phyloP scores from a whole-genome alignment of 2,888 invertebrate species.

The Exocentrus adspersus region DNA sequence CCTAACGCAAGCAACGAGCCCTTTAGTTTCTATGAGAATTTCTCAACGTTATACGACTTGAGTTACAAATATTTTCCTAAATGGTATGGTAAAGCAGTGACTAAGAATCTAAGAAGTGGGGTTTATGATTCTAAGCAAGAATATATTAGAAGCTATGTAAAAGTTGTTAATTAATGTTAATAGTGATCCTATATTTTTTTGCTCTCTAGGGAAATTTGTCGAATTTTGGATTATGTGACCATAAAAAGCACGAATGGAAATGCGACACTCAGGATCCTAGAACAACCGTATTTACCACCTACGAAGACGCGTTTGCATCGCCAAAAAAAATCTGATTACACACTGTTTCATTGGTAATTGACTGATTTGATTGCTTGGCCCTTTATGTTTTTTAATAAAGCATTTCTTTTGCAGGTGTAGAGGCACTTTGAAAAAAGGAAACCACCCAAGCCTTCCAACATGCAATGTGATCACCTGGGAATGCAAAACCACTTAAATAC shows the following conservation, averaged over 20 bases:
- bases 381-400: no score
- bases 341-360: conserved; percentile 37
- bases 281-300: conserved; percentile 51
- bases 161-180: neutral
- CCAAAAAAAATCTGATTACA: conserved; percentile 62
- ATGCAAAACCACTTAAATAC: conserved; percentile 25
- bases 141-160: conserved; percentile 37
- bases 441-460: conserved; percentile 38
- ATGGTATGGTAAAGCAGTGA: conserved; percentile 62
- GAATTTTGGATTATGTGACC: conserved; percentile 64
- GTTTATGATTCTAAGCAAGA: conserved; percentile 62
- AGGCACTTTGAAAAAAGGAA: conserved; percentile 7
- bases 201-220: conserved; percentile 65
- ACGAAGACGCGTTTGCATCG: conserved; percentile 63
- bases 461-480: conserved; percentile 51
- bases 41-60: conserved; percentile 66
- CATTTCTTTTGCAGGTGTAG: no score
- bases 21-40: conserved; percentile 64
- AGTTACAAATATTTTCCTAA: conserved; percentile 68
- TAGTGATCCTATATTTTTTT: conserved; percentile 4
- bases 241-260: conserved; percentile 64
- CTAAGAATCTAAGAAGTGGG: conserved; percentile 62
- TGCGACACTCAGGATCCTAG: conserved; percentile 65
- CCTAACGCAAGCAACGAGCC: conserved; percentile 65
- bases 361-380: conserved; percentile 20